Evolutionary conservation across 2,888 invertebrate species (phyloP).

Genomic region (Cyaniris semiargus): DNA sequence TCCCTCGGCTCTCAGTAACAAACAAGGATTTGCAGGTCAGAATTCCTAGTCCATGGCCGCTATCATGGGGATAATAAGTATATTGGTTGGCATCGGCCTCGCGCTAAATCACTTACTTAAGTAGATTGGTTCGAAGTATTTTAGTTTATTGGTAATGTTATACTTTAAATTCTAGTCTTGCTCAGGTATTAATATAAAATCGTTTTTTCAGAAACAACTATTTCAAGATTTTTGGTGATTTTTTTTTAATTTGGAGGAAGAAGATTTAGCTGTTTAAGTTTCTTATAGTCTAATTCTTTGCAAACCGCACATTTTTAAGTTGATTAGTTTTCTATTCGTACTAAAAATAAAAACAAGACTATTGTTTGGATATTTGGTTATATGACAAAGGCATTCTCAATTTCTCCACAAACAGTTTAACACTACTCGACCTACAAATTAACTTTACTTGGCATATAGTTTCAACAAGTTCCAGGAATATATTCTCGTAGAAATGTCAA

Average conservation of each 20-base stretch:
- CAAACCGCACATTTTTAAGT: no score
- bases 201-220: no score
- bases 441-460: constrained; percentile 18
- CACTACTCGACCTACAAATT: background rate
- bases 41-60: constrained; percentile 48
- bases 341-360: no score
- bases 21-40: constrained; percentile 51
- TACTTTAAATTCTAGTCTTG: background rate
- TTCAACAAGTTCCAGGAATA: constrained; percentile 6
- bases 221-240: no score
- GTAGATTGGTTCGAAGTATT: background rate
- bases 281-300: no score
- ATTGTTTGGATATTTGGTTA: no score
- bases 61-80: constrained; percentile 45
- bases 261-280: no score
- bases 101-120: constrained; percentile 8
- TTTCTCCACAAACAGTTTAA: no score
- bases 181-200: no score
- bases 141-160: background rate
- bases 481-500: constrained; percentile 1
- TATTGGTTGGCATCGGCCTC: constrained; percentile 33
- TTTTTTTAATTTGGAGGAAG: no score
- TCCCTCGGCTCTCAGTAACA: constrained; percentile 55
- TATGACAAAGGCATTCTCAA: no score
- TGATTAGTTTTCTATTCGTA: no score